Base-by-base conservation (phyloP, 2,797 vertebrate species). In the Melanotaenia maccullochi region DNA sequence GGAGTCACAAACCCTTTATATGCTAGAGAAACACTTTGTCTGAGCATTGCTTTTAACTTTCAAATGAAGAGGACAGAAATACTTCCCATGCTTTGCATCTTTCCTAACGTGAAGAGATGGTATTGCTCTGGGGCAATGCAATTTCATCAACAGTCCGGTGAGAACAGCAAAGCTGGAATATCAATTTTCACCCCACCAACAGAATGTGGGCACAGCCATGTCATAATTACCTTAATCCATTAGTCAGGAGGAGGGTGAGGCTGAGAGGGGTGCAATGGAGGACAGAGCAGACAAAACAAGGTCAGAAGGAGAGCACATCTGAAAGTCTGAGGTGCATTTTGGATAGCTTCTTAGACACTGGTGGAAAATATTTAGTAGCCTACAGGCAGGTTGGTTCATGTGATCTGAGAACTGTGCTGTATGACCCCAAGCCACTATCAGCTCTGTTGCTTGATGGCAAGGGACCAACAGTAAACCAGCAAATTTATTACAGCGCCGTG, bases 141-240 rank as follows among this genome's bases (percentile, higher is more conserved):
- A 89, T 94, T 94, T 93, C 92, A 93, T 95, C 95, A 96, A 95
- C 96, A 95, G 94, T 93, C 88, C 94, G 95, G 95, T 89, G 93
- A 95, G 95, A 93, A 93, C 89, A 93, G 93, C 94, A 87, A 94
- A 93, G 93, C 91, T 92, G 89, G 93, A 96, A 95, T 95, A 94
- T 96, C 92, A 96, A 97, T 97, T 96, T 95, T 97, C 96, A 96
- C 94, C 94, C 95, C 83, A 93, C 92, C 67, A 83, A 92, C 95
- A 97, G 96, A 98, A 98, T 96, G 96, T 93, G 94, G 93, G 88
- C 90, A 92, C 90, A 87, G 94, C 95, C 95, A 94, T 94, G 96
- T 93, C 95, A 96, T 97, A 96, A 98, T 98, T 95, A 96, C 95
- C 93, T 94, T 94, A 93, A 95, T 96, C 92, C 94, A 96, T 97